Evolutionary conservation across 2,888 invertebrate species (phyloP), one percentile per base, ranked within the genome.

Genomic region (Dasypolia templi): DNA sequence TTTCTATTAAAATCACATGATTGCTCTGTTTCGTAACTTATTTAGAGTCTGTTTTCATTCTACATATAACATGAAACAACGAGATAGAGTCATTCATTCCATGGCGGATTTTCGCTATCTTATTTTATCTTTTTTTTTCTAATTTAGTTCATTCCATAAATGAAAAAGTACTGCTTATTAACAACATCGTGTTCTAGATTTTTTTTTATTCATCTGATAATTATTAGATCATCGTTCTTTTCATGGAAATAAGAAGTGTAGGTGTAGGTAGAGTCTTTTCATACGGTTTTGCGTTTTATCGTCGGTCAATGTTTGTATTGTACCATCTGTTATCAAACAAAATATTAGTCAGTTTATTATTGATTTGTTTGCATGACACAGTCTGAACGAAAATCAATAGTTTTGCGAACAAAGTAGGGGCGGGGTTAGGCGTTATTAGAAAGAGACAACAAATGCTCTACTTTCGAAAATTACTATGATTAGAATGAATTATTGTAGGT

Each of bases 331-430:
- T 81, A 81, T 67, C 73, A 78, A 84, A 81, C 75, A 77, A 72
- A 58, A 80, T 74, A 83, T 75, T 71, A 63, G 61, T 67, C 63
- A 62, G 69, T 59, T 11, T 35, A 68, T 72, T 87, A 89, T 88
- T 74, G 85, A 88, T 87, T 84, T 62, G 79, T 77, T 87, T 81
- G 69, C 53, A 53, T 83, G 86, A 87, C 86, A 84, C 78, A 74
- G 76, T 71, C 49, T 59, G 62, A 65, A 71, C 44, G 67, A 75
- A 84, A 89, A 87, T 88, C 87, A 89, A 89, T 90, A 87, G 81
- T 84, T 82, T 82, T 79, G 72, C 65, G 35, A 77, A 68, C 77
- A 79, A 73, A 53, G 70, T 58, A 53, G 44, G 77, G 85, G 86
- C 51, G 86, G 77, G 83, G 85, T 71, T 73, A 75, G 67, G n/a